These are phyloP conservation scores for Pherbina coryleti DNA, from an alignment of 2,888 invertebrate genomes.

Conservation along the genomic window DNA sequence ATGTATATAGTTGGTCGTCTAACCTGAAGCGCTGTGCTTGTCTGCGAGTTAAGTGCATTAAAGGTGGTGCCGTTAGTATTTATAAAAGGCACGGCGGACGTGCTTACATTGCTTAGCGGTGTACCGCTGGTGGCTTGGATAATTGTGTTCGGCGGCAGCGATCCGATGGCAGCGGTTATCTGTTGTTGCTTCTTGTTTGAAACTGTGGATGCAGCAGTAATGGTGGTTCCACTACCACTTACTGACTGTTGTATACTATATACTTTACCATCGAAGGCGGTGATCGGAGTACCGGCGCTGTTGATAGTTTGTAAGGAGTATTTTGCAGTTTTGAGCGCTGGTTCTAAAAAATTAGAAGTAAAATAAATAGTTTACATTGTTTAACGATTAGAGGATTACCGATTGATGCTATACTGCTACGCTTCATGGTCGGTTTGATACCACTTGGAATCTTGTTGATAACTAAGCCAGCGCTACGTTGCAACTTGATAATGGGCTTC, in stretches of 20 bases:
- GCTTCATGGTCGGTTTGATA: slow-evolving; percentile 60
- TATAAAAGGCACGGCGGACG: slow-evolving; percentile 45
- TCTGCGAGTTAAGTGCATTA: slow-evolving; percentile 35
- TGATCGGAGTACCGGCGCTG: slow-evolving; percentile 55
- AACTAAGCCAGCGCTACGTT: slow-evolving; percentile 49
- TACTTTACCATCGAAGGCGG: slow-evolving; percentile 38
- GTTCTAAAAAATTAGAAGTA: slow-evolving; percentile 42
- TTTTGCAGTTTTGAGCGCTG: slow-evolving; percentile 58
- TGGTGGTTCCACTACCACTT: slow-evolving; percentile 36
- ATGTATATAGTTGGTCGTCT: slow-evolving; percentile 64
- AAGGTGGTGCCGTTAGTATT: slow-evolving; percentile 55
- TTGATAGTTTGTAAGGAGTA: slow-evolving; percentile 57
- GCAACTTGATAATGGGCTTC: slow-evolving; percentile 54
- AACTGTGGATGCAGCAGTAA: slow-evolving; percentile 35
- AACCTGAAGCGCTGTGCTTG: slow-evolving; percentile 47
- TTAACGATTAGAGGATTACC: slow-evolving; percentile 26
- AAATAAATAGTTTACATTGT: not conserved
- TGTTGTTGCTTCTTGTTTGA: slow-evolving; percentile 49
- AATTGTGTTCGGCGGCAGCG: slow-evolving; percentile 62
- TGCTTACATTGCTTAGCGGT: slow-evolving; percentile 31
- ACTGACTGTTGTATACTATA: slow-evolving; percentile 35
- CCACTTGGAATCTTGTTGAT: slow-evolving; percentile 57
- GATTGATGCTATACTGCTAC: slow-evolving; percentile 50
- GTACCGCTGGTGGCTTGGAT: slow-evolving; percentile 56
- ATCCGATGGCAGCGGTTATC: slow-evolving; percentile 60